Percentiles rank a stretch among this genome's conserved stretches.
Evolutionary conservation across 2,113 vertebrate species (phyloP).

Genomic region (rabbit (Oryctolagus cuniculus)): mOryCun1.1 NC_091453.1:30999501-31000000

Average conservation of each 20-base stretch:
- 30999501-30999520: neutral
- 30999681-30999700: slow-evolving; percentile 32
- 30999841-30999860: neutral
- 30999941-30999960: slow-evolving; percentile 11
- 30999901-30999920: slow-evolving; percentile 6
- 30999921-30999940: neutral
- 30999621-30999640: neutral
- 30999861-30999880: neutral
- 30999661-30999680: neutral
- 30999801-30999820: neutral
- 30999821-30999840: neutral
- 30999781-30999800: neutral
- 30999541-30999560: neutral
- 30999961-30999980: slow-evolving; percentile 22
- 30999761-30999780: slow-evolving; percentile 36
- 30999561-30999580: neutral
- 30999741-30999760: neutral
- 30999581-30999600: slow-evolving; percentile 18
- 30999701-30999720: neutral
- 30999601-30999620: neutral
- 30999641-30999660: neutral
- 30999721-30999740: neutral
- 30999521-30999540: neutral
- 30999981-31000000: slow-evolving; percentile 43
- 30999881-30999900: neutral